These are phyloP conservation scores for Xenus cinereus DNA, from an alignment of 2,113 vertebrate species.

Conservation along the genomic window DNA sequence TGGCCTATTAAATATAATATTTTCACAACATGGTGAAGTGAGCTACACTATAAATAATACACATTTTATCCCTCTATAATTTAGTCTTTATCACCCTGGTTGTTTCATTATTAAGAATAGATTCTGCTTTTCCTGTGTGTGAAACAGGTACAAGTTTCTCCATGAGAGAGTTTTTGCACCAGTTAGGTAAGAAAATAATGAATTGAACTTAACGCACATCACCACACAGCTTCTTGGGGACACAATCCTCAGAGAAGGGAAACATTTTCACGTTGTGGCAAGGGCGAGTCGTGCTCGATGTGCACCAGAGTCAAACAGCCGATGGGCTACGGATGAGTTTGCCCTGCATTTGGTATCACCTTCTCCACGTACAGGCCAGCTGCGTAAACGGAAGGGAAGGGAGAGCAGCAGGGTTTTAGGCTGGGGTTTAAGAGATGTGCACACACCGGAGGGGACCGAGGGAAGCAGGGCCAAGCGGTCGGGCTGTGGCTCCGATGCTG, in stretches of 20 bases:
- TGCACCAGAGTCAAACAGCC: not conserved
- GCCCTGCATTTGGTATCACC: not conserved
- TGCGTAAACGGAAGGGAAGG: not conserved
- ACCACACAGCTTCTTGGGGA: not conserved
- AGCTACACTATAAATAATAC: not conserved
- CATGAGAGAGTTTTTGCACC: not conserved
- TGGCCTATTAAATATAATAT: not conserved
- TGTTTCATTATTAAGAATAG: not conserved
- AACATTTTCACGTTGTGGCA: not conserved
- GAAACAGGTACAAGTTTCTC: not conserved
- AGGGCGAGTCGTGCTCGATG: not conserved
- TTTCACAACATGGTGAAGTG: not conserved
- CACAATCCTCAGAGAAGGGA: not conserved
- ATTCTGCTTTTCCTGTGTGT: not conserved
- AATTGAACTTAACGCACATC: not conserved
- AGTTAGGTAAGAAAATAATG: not conserved
- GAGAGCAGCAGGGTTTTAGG: not conserved
- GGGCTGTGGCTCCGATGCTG: fast-evolving
- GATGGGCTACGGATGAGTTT: not conserved
- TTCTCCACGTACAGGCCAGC: not conserved
- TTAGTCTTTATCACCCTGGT: not conserved
- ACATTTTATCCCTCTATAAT: not conserved
- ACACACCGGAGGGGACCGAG: not conserved
- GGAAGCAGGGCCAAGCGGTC: not conserved
- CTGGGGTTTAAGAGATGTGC: not conserved